These are phyloP conservation scores for Megamerina dolium DNA, from an alignment of 2,888 invertebrate species.

Conservation along the genomic window DNA sequence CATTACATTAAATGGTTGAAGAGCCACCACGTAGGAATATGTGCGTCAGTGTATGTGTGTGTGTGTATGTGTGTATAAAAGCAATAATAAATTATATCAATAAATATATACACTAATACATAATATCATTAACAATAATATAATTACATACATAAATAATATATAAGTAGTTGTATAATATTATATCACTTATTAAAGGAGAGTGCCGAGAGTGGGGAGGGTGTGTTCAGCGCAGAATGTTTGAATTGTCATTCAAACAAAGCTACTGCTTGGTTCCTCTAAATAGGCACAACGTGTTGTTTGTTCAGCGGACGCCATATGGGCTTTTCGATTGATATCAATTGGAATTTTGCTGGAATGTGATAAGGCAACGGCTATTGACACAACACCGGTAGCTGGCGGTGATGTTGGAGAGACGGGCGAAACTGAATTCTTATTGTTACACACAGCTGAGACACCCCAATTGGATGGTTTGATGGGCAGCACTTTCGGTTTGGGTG, in stretches of 20 bases:
- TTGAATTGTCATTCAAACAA: slow-evolving; percentile 50
- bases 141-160: not conserved
- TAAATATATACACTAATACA: not conserved
- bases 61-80: not conserved
- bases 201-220: not conserved
- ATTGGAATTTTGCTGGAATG: slow-evolving; percentile 27
- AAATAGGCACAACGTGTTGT: slow-evolving; percentile 51
- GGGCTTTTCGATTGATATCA: slow-evolving; percentile 34
- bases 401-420: not conserved
- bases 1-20: too few relatives aligned
- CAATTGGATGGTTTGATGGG: slow-evolving; percentile 59
- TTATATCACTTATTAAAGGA: slow-evolving; percentile 7
- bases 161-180: not conserved
- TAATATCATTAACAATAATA: not conserved
- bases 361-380: too few relatives aligned
- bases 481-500: slow-evolving; percentile 68
- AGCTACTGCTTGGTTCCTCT: slow-evolving; percentile 62
- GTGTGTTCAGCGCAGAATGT: not conserved
- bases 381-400: too few relatives aligned
- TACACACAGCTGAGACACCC: slow-evolving; percentile 38
- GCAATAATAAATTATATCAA: too few relatives aligned
- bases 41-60: too few relatives aligned
- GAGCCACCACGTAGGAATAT: not conserved
- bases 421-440: slow-evolving; percentile 2
- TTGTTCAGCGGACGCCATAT: slow-evolving; percentile 27